These are phyloP conservation scores for Drosophila gunungcola DNA, from an alignment of 1,140 invertebrate genomes.

Conservation along the genomic window DNA sequence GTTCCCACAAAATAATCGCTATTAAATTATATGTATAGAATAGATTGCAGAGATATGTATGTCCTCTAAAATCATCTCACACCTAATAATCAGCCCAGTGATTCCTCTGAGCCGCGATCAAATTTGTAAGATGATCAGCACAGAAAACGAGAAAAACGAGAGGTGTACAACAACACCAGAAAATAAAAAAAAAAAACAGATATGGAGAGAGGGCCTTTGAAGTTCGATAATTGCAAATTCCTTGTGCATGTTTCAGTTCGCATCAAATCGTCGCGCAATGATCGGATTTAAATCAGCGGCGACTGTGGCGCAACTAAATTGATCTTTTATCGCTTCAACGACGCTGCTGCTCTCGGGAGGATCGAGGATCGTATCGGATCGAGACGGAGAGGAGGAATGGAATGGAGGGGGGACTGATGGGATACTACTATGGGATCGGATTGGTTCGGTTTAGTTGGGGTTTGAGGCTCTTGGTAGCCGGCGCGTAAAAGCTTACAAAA, in stretches of 20 bases:
- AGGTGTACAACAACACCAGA: background rate
- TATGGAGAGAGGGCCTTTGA: constrained; percentile 49
- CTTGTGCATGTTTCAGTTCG: constrained; percentile 81
- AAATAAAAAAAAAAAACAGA: too few species aligned
- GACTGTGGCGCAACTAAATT: constrained; percentile 79
- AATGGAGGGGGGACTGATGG: background rate
- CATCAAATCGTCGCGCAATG: constrained; percentile 81
- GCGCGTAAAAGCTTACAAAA: constrained; percentile 81
- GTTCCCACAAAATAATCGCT: too few species aligned
- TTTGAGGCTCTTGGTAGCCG: constrained; percentile 55
- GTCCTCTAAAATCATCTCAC: background rate
- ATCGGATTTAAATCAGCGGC: constrained; percentile 80
- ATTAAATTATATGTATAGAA: too few species aligned
- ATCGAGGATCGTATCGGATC: constrained; percentile 14
- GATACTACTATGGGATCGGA: constrained; percentile 7
- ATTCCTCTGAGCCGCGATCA: constrained; percentile 18
- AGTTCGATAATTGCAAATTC: constrained; percentile 83
- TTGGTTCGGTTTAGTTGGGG: background rate
- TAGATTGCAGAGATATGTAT: background rate
- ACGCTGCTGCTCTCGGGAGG: constrained; percentile 24
- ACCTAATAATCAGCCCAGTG: constrained; percentile 3
- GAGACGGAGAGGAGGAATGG: background rate
- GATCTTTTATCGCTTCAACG: constrained; percentile 83
- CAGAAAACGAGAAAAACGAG: background rate
- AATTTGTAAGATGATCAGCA: constrained; percentile 6